Percentiles rank a stretch among this genome's conserved stretches.
Conservation (phyloP, 2,113 vertebrate genomes). For the Charadrius vociferus region DNA sequence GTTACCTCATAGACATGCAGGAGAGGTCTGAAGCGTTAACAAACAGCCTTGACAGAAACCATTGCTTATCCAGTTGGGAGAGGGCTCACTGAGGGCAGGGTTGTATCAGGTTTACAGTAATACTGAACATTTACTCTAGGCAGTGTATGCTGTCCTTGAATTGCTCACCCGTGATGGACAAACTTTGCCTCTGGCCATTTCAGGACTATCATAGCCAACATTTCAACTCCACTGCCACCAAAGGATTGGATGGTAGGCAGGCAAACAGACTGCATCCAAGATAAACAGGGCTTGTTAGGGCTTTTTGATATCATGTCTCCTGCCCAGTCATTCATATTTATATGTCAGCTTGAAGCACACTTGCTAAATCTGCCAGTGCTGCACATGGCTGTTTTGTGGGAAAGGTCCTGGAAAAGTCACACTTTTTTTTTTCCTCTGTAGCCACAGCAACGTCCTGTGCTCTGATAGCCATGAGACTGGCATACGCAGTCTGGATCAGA, state of each 20-base stretch:
- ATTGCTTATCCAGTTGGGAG: not conserved
- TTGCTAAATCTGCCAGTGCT: not conserved
- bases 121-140: not conserved
- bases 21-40: not conserved
- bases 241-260: not conserved
- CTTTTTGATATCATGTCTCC: not conserved
- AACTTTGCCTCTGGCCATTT: not conserved
- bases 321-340: not conserved
- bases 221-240: not conserved
- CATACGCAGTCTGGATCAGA: not conserved
- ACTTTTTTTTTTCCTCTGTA: not conserved
- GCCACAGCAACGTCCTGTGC: not conserved
- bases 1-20: not conserved
- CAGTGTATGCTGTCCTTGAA: rapidly evolving
- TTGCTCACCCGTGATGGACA: not conserved
- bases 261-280: not conserved
- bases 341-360: not conserved
- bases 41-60: not conserved
- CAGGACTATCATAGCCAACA: not conserved
- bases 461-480: not conserved
- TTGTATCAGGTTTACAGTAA: not conserved
- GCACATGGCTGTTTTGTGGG: not conserved
- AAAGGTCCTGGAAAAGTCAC: not conserved
- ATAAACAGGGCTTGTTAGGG: not conserved
- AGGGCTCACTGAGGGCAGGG: not conserved